Evolutionary conservation across 2,113 vertebrate genomes (phyloP), one percentile per base, ranked within the genome.

Genomic region (Pomatorhinus ruficollis): DNA sequence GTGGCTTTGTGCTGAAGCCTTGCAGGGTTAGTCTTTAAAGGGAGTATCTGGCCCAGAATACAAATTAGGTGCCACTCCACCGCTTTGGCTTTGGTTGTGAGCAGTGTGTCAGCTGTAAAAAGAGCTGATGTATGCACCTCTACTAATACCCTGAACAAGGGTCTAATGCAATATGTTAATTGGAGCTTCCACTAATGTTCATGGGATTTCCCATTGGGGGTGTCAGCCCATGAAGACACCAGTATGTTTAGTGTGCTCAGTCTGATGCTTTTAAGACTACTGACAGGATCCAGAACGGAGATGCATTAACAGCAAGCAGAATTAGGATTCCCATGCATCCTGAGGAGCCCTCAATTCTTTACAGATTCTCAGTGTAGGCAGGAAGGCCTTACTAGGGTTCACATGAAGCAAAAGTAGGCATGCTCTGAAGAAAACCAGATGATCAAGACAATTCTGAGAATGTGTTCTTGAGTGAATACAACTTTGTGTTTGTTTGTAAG

Each of bases 371-470:
- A 23, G 31, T 30, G 42, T 6, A 63, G 54, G 19, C 60, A 63
- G 72, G 30, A 89, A 81, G 12, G 20, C 60, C 39, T 90, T 42
- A 4, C 66, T 35, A 25, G 33, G n/a, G 18, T 56, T 77, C 39
- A 42, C 8, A 8, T 24, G 60, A 79, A 89, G 59, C 23, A 76
- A 15, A 92, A 87, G 76, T 22, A 74, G 65, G 31, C 31, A 15
- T 20, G 28, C 61, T 82, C 53, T 86, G 61, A 76, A 65, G 78
- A 92, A 84, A 84, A 79, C 7, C 22, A 82, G 31, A 61, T 89
- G 72, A 57, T 24, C 21, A 56, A 53, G 57, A 85, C 83, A 94
- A 91, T 89, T 79, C 78, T 79, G 89, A 89, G 78, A 96, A 85
- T 33, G 17, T 82, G 35, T 44, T 92, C 71, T 60, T 61, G 45